Base-by-base conservation (phyloP, 2,113 vertebrate species). In the Ceratotherium simum region DNA sequence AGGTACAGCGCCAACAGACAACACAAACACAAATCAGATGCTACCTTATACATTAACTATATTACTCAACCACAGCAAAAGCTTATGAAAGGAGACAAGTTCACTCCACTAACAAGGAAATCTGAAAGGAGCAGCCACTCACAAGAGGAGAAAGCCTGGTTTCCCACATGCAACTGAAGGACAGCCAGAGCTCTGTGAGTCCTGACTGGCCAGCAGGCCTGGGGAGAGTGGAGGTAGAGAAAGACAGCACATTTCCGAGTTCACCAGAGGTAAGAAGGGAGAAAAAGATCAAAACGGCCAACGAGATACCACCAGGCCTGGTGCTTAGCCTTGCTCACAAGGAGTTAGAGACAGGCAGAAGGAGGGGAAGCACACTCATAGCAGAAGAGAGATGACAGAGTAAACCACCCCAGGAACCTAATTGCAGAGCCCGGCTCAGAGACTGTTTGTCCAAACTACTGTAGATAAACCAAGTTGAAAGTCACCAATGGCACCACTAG, bases 211-310 rank as follows among this genome's bases (percentile, higher is more conserved):
- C 51, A 39, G 42, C 11, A 70, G 31, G 29, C 65, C 65, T 70
- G 5, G 27, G 62, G 20, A 69, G 33, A 36, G 20, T 1, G 0
- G 3, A 20, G 9, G 29, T 3, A 42, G n/a, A 81, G 21, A 58
- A 75, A 42, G n/a, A 81, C 17, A 56, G 75, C 27, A 90, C 39
- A 39, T 0, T 58, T 5, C 8, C 3, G 56, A 65, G 23, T 56
- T 21, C 8, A 39, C 16, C 8, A 0, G 7, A 17, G 51, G 13
- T 25, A 42, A 25, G n/a, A 7, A 20, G 42, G 12, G 46, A 36
- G 29, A 56, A 64, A 92, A 31, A 0, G 23, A 81, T 27, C 67
- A 33, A 16, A 80, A 31, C 11, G 5, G 25, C 56, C 10, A 21
- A 62, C 27, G 56, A 54, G 85, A 64, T 29, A 14, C 36, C 54